Evolutionary conservation across 1,140 invertebrate genomes (phyloP).

Genomic region (Penaeus chinensis): DNA sequence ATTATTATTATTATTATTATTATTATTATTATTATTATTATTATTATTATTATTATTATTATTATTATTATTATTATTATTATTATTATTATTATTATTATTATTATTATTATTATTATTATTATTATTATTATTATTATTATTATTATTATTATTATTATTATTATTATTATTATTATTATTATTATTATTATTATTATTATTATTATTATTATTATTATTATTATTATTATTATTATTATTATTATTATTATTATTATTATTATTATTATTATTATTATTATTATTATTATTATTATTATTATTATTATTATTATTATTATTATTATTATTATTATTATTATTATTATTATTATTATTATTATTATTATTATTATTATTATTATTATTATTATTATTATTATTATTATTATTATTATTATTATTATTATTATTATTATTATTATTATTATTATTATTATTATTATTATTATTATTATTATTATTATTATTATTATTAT

Average conservation of each 20-base stretch:
- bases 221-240: not conserved
- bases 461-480: not conserved
- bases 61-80: not conserved
- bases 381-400: not conserved
- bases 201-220: not conserved
- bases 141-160: not conserved
- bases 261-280: not conserved
- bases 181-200: not conserved
- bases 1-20: not conserved
- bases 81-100: not conserved
- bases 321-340: not conserved
- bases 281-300: not conserved
- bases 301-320: not conserved
- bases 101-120: not conserved
- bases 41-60: not conserved
- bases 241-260: not conserved
- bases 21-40: not conserved
- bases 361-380: not conserved
- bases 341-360: not conserved
- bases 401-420: not conserved
- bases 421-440: not conserved
- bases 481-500: not conserved
- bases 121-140: not conserved
- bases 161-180: not conserved
- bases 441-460: not conserved